phyloP scores from a whole-genome alignment of 2,888 invertebrate species.

The Thecophora atra region DNA sequence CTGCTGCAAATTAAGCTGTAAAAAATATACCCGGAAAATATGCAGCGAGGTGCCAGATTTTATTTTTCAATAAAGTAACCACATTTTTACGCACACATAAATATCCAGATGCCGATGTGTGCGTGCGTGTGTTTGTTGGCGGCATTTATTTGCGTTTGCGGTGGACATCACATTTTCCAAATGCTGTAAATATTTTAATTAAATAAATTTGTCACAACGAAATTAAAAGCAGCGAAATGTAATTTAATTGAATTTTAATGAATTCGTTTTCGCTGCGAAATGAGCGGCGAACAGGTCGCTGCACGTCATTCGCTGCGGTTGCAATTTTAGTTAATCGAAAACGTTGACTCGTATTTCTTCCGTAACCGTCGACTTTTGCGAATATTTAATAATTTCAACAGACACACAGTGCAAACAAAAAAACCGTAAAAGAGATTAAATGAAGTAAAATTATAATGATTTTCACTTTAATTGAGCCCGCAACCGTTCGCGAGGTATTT shows the following conservation, averaged over 20 bases:
- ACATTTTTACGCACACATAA: background rate
- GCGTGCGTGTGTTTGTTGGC: conserved; percentile 13
- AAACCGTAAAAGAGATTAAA: background rate
- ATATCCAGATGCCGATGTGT: background rate
- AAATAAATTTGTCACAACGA: conserved; percentile 12
- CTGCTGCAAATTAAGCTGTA: background rate
- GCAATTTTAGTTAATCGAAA: no score
- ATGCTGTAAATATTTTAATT: conserved; percentile 24
- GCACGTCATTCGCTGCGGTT: no score
- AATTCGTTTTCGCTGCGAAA: no score
- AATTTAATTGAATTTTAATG: background rate
- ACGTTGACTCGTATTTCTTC: no score
- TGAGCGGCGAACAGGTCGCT: no score
- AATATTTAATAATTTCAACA: no score
- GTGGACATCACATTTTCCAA: conserved; percentile 6
- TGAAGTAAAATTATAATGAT: background rate
- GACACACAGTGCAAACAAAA: no score
- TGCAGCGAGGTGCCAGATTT: conserved; percentile 13
- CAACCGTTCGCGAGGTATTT: no score
- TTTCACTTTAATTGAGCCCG: background rate
- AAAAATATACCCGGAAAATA: background rate
- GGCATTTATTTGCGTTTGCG: conserved; percentile 15
- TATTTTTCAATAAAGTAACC: conserved; percentile 9
- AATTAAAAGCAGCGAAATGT: background rate
- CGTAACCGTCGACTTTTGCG: no score